Evolutionary conservation across 2,888 invertebrate species (phyloP), one percentile per base, ranked within the genome.

Genomic region (Synergus gifuensis): DNA sequence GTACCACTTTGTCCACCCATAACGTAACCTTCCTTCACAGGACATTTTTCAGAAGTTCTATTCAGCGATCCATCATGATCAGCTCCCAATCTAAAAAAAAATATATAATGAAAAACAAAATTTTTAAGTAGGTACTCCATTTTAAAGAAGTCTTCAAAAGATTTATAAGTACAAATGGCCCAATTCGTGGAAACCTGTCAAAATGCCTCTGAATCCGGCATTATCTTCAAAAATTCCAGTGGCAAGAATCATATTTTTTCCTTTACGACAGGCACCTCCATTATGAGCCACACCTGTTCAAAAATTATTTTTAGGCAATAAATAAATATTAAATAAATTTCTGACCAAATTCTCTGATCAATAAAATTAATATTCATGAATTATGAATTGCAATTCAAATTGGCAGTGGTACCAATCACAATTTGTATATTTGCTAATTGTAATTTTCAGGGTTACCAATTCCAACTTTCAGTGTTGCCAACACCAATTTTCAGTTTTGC

Each of bases 151-250:
- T 60, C 42, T 40, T 5, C 3, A 66, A 66, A 40, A 40, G 9
- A 22, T 69, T n/a, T 1, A 8, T 54, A 46, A 46, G 3, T 73
- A 73, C 73, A 73, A 54, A 54, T 73, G 73, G 49, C 49, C 54
- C 11, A 73, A 54, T 73, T 73, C 73, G 11, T 73, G 73, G 16
- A 54, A 73, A 36, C 73, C 73, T 11, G 73, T 73, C 49, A 73
- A 16, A 54, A 73, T 49, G 7, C 73, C 73, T 49, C 73, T 49
- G n/a, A 73, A 73, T 0, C 73, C 73, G 4, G 28, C 73, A 36
- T 73, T 73, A 16, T 73, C 73, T n/a, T 73, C 73, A 4, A 73
- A 73, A 73, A 73, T 28, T 73, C 73, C 73, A 36, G 73, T 73
- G n/a, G 73, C 73, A 16, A 36, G 28, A 9, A 73, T 7, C 73